Evolutionary conservation across 2,797 vertebrate species (phyloP), one percentile per base, ranked within the genome.

Genomic region (Phataginus tetradactyla): DNA sequence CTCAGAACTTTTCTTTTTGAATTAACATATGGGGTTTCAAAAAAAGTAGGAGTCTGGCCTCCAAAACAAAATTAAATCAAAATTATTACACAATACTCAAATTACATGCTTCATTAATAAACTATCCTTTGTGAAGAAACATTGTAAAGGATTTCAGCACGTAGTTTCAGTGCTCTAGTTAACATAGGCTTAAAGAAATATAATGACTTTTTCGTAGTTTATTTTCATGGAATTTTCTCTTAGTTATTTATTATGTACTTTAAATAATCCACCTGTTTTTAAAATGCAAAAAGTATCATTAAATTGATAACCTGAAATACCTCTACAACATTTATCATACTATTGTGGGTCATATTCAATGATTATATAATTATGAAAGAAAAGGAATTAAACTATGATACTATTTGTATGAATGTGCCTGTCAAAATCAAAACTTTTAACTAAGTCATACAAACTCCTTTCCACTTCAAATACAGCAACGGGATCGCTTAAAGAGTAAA

Each of bases 331-430:
- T 37, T 87, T 42, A 72, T 61, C 64, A 80, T 57, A 37, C 57
- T 69, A 61, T 13, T 74, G 17, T 78, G 34, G 29, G 4, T 4
- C 27, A 91, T 72, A 90, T 66, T 6, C 21, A 68, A 51, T 87
- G n/a, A 79, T 45, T 66, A 74, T 34, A 85, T 8, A 78, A 63
- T 59, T 97, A 57, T 83, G 90, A 95, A 37, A 34, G 17, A 61
- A 85, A 91, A 86, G 51, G 18, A 94, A 87, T 81, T 87, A 86
- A 88, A 96, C 91, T 42, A 86, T 90, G 27, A 75, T 93, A 78
- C 18, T 85, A 66, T 93, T 92, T 80, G 23, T 9, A 92, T 64
- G 53, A 86, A 83, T 51, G 12, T 63, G 7, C 49, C 51, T 51
- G 21, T 88, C 77, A 90, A 90, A 95, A 59, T 86, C 23, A 94